Base-by-base conservation (phyloP, 1,140 invertebrate species). In the Hyles vespertilio region DNA sequence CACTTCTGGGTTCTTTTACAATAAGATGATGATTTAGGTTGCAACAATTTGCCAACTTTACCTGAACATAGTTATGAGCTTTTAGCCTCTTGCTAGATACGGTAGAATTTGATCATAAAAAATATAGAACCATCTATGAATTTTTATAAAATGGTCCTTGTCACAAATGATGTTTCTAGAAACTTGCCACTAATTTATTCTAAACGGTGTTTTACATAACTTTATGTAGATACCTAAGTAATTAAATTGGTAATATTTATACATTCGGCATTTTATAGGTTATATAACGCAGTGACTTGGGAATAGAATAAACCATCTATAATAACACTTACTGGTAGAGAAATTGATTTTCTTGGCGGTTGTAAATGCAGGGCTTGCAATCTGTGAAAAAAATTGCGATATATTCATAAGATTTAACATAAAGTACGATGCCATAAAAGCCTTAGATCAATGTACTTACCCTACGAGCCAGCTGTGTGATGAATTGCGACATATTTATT, bases 321-420 rank as follows among this genome's bases (percentile, higher is more conserved):
- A 60, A 52, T 11, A 57, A 52, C 56, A 79, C 79, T 84, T 77
- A 84, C 81, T 77, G 10, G 81, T 81, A 6, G 77, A 79, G 50
- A 84, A 82, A 55, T 71, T 73, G 2, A 68, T 55, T 51, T 72
- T 77, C 45, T 77, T 79, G 32, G 70, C 48, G 34, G 69, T 51
- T 3, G 78, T 60, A 11, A 78, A 55, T 5, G 69, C 76, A 36
- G 79, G 79, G n/a, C 72, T 36, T 3, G 79, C 32, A 11, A 81
- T 68, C 81, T 81, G 56, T 67, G 32, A 63, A 51, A 40, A 61
- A 48, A 60, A 6, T 47, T 10, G 48, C 40, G 34, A 6, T n/a
- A 22, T 22, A 22, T 22, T 22, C 22, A 22, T 22, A n/a, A n/a
- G 22, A 22, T 22, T 22, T 22, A 22, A 22, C 22, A 22, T 22